Base-by-base conservation (phyloP, 37 sponge, comb jelly and placozoan genomes). In the Aplysina aerophoba region DNA sequence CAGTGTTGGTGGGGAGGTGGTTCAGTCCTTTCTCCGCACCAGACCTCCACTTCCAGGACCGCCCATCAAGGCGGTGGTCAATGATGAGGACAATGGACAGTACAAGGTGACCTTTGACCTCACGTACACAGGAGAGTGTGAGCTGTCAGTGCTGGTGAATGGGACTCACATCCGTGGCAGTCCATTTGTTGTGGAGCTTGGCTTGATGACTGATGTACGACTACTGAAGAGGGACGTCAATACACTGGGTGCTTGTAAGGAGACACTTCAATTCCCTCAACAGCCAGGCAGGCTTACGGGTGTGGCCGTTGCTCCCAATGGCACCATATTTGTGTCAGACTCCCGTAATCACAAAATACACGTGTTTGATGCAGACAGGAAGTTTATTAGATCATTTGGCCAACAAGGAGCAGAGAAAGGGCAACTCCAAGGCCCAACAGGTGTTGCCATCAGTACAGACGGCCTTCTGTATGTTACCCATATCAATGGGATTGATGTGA, bases 41-140 rank as follows among this genome's bases (percentile, higher is more conserved):
- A 72, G 73, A 33, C 73, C 73, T 33, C 36, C 73, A 25, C 22
- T 36, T 15, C 35, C 73, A 34, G 73, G 37, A 35, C 73, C 73
- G 19, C 3, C 22, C 73, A 72, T 44, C 50, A 44, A 44, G 50
- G 50, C 50, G 8, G 50, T 8, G 6, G 50, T 44, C 50, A 44
- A 44, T 44, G 50, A 44, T 44, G 50, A 44, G 50, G 50, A 44
- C 6, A 44, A 44, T 44, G 50, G 50, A 11, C 50, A 44, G 50
- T 44, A 44, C 50, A 44, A 44, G 50, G 50, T 44, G 50, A 44
- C 50, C 50, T 44, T 44, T 44, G 50, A 44, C 50, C 50, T 44
- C 50, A 44, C 50, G 8, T 44, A 44, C 50, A 44, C 50, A 11
- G 50, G 50, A 44, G 50, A 44, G 50, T 44, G 50, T 44, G 50